Evolutionary conservation across 2,888 invertebrate species (phyloP), one percentile per base, ranked within the genome.

Genomic region (Yponomeuta plumbellus): DNA sequence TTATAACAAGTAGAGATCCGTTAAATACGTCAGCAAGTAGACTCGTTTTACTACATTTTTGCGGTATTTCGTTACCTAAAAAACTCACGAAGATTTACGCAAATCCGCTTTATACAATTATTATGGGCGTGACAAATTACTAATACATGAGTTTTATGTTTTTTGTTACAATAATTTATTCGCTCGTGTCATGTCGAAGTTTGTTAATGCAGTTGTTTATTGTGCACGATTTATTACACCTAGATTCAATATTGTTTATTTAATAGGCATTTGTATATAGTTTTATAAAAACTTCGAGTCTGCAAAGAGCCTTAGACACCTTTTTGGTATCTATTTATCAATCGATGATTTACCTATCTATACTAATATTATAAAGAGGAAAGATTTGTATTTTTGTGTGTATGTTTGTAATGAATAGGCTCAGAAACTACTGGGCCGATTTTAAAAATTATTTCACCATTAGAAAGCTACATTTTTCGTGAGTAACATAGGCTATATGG

Each of bases 31-130:
- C 59, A 59, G 22, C 22, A 21, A 21, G 57, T 4, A 3, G 22
- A 59, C 59, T 13, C 21, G 59, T 59, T 23, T 59, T 23, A 21
- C 59, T 13, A 21, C 59, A 59, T 59, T 59, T 59, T 59, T 59
- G 21, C 22, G 59, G 13, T 13, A 52, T 52, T 52, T 52, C 10
- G 3, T 22, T 22, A 10, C 21, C 59, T 23, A 21, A 21, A 52
- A n/a, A 52, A 52, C 13, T 4, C 2, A 17, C 2, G n/a, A 52
- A 52, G 13, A 6, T 17, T 17, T 22, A 5, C 22, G 59, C 57
- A 22, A 59, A 59, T 20, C 59, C 59, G 59, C 17, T 52, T 52
- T 8, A 13, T 59, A 21, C n/a, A 57, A 57, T 57, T 10, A 3
- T 13, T 23, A 59, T 59, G 22, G 1, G 11, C 22, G 59, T 59